Conservation (phyloP, 2,797 vertebrate genomes). For the Cossypha dichroa region DNA sequence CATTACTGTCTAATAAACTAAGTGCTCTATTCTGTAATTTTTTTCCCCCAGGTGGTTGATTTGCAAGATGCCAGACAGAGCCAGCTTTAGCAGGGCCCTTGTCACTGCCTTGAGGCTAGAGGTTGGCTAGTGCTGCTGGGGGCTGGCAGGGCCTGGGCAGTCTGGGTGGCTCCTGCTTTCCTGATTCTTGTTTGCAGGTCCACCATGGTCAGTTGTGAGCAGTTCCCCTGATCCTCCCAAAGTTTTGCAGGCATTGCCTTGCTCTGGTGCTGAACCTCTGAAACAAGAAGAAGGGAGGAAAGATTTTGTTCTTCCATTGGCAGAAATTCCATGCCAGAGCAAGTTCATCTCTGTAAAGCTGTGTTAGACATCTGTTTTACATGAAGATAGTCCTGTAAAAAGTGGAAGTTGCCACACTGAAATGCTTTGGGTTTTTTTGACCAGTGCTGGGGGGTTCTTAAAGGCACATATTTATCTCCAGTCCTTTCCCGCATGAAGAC, state of each 20-base stretch:
- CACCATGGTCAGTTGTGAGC: rapidly evolving
- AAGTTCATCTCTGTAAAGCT: not conserved
- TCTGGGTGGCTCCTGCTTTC: not conserved
- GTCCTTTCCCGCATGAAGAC: not conserved
- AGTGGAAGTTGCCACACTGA: not conserved
- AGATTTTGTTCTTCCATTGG: not conserved
- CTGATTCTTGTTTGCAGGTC: not conserved
- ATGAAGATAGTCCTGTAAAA: not conserved
- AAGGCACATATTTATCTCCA: not conserved
- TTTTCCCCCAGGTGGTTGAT: not conserved
- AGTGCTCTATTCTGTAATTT: not conserved
- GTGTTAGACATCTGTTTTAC: not conserved
- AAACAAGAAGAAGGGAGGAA: not conserved
- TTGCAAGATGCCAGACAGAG: not conserved
- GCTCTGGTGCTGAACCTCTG: not conserved
- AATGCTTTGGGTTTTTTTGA: rapidly evolving
- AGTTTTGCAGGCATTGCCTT: not conserved
- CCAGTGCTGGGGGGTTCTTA: not conserved
- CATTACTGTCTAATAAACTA: not conserved
- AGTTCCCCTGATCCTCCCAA: not conserved
- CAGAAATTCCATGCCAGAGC: not conserved
- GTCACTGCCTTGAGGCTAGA: not conserved
- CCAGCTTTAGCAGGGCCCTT: not conserved
- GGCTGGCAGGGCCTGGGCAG: not conserved
- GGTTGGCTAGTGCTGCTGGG: not conserved